These are phyloP conservation scores for Sebastes umbrosus DNA, from an alignment of 2,797 vertebrate genomes.

Conservation along the genomic window DNA sequence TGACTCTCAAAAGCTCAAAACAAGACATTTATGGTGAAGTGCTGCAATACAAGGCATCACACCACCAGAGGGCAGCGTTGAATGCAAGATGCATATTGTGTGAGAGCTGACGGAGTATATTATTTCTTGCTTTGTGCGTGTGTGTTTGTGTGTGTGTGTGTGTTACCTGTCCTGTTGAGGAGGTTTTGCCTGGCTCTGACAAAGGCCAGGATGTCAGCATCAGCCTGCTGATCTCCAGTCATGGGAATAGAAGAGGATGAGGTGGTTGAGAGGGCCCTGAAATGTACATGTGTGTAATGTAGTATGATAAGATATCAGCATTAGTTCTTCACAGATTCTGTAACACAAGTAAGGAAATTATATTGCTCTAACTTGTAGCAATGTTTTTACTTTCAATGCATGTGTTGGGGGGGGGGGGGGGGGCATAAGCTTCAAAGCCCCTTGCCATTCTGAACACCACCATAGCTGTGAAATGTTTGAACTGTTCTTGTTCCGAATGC, in stretches of 20 bases:
- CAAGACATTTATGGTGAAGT: neutral
- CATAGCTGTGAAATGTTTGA: no score
- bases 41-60: neutral
- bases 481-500: no score
- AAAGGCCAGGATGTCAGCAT: constrained; percentile 93
- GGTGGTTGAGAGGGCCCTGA: constrained; percentile 72
- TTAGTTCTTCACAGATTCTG: neutral
- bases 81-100: neutral
- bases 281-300: constrained; percentile 37
- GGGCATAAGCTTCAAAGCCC: no score
- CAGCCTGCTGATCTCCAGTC: constrained; percentile 90
- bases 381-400: neutral
- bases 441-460: no score
- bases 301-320: neutral
- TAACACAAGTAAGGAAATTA: neutral
- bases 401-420: neutral
- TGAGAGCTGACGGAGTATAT: neutral
- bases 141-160: neutral
- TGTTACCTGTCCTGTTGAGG: constrained; percentile 85
- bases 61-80: constrained; percentile 55
- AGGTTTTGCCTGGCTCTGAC: constrained; percentile 89
- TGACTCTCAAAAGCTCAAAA: neutral
- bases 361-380: neutral
- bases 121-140: neutral
- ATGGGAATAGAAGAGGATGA: constrained; percentile 81